Conservation (phyloP, 2,888 invertebrate species). For the Lamellibrachia satsuma region DNA sequence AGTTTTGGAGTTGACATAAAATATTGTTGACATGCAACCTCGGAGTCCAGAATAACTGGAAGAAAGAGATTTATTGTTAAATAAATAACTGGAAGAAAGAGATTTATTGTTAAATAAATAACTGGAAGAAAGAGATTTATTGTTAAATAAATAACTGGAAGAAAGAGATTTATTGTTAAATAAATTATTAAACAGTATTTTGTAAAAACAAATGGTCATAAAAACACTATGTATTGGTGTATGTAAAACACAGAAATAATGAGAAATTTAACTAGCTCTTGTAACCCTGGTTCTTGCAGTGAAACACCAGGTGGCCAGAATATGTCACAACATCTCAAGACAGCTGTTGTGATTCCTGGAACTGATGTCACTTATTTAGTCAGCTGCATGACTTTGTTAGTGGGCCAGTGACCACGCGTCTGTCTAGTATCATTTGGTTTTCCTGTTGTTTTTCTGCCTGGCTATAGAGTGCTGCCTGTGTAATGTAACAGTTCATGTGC, state of each 20-base stretch:
- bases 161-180: no score
- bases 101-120: no score
- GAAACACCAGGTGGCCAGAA: background rate
- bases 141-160: no score
- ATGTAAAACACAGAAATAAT: background rate
- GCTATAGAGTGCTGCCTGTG: background rate
- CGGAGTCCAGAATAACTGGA: no score
- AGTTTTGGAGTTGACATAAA: no score
- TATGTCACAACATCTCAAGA: background rate
- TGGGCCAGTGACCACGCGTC: background rate
- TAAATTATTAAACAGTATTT: background rate
- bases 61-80: no score
- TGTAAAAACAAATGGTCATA: background rate
- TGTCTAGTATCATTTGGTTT: background rate
- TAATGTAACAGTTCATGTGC: background rate
- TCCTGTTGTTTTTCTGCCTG: background rate
- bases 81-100: no score
- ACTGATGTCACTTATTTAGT: slow-evolving; percentile 1
- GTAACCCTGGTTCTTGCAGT: background rate
- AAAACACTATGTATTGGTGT: background rate
- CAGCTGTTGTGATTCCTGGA: background rate
- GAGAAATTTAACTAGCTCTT: background rate
- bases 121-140: no score
- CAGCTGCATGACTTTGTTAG: slow-evolving; percentile 12
- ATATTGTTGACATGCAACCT: no score